Evolutionary conservation across 2,113 vertebrate genomes (phyloP).

Genomic region (Nyctereutes procyonoides): DNA sequence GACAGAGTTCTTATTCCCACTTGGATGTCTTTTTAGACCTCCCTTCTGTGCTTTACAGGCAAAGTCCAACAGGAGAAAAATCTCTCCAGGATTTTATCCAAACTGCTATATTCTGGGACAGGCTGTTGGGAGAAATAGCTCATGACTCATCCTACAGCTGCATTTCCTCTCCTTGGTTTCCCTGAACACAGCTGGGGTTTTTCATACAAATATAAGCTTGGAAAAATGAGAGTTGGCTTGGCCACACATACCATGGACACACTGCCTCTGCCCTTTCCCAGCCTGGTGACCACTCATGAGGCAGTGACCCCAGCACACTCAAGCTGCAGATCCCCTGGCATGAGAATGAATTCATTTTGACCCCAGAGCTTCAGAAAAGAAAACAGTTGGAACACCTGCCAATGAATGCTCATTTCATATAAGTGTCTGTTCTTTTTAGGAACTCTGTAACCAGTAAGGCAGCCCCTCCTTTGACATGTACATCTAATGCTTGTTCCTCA

Average conservation of each 20-base stretch:
- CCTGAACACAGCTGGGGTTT: not conserved
- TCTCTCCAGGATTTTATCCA: not conserved
- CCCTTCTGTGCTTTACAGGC: not conserved
- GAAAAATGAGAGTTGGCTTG: not conserved
- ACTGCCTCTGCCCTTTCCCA: not conserved
- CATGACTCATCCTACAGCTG: not conserved
- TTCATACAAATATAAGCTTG: not conserved
- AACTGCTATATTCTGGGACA: not conserved
- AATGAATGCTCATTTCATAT: not conserved
- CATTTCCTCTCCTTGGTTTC: not conserved
- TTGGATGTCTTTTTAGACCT: not conserved
- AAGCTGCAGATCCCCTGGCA: not conserved
- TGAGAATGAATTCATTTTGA: not conserved
- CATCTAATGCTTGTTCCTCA: not conserved
- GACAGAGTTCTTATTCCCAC: not conserved
- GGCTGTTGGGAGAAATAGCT: not conserved
- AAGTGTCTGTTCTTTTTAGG: not conserved
- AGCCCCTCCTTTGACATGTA: not conserved
- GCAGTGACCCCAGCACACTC: rapidly evolving
- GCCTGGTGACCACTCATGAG: not conserved
- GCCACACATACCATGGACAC: not conserved
- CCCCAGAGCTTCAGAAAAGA: not conserved
- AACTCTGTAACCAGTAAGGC: not conserved
- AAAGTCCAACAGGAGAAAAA: not conserved
- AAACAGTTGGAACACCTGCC: not conserved